A percentile compares a stretch with the other conserved stretches of the same genome.
Evolutionary conservation across 2,797 vertebrate species (phyloP).

Genomic region (Eremophila alpestris): DNA sequence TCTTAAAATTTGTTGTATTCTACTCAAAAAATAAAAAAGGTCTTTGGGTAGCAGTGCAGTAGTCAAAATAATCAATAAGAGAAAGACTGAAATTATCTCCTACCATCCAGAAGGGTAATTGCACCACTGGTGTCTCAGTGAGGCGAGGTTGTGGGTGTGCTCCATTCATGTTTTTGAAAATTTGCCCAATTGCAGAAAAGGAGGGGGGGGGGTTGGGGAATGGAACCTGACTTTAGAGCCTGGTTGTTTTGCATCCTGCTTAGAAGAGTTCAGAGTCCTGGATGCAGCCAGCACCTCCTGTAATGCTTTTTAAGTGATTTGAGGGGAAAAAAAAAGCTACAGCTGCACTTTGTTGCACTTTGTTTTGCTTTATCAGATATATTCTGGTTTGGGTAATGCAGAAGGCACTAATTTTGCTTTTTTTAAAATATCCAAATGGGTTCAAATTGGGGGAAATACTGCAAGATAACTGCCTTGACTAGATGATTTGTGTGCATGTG

Average conservation of each 20-base stretch:
- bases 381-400: neutral
- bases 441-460: neutral
- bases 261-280: neutral
- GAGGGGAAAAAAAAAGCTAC: neutral
- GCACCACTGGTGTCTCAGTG: neutral
- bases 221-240: neutral
- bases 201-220: rapidly evolving
- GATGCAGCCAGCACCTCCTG: neutral
- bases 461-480: neutral
- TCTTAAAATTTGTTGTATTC: neutral
- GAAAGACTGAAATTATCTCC: neutral
- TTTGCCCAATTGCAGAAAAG: neutral
- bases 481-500: neutral
- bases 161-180: slow-evolving; percentile 1
- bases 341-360: neutral
- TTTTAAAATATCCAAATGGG: neutral
- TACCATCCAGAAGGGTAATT: neutral
- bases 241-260: neutral
- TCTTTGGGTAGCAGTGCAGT: neutral
- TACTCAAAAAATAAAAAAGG: neutral
- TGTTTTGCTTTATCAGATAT: neutral
- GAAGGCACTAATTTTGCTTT: rapidly evolving
- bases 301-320: neutral
- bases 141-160: neutral
- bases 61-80: neutral